Conservation (phyloP, 2,113 vertebrate genomes). For the Oostethus manadensis region DNA sequence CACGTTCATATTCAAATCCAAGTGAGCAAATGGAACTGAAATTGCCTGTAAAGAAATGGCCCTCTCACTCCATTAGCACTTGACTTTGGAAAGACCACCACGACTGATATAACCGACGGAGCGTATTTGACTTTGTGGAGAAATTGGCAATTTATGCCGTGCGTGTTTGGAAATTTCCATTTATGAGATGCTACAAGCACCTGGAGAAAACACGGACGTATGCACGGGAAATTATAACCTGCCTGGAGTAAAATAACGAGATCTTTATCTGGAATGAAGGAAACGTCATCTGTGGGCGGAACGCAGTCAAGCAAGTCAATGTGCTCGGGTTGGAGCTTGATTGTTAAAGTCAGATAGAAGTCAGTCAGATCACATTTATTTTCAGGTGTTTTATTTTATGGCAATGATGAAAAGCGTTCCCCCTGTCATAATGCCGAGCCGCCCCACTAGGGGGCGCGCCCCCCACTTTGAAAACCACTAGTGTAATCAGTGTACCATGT, state of each 20-base stretch:
- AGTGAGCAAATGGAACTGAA: conserved; percentile 39
- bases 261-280: conserved; percentile 37
- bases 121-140: conserved; percentile 42
- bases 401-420: too few species aligned
- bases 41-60: conserved; percentile 27
- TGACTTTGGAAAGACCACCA: conserved; percentile 24
- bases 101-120: conserved; percentile 39
- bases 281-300: conserved; percentile 22
- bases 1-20: conserved; percentile 17
- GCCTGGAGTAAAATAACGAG: conserved; percentile 35
- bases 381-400: too few species aligned
- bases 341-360: too few species aligned
- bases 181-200: conserved; percentile 41
- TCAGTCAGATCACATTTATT: too few species aligned
- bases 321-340: conserved; percentile 14
- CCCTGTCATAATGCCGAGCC: too few species aligned
- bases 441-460: too few species aligned
- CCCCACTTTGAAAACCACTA: too few species aligned
- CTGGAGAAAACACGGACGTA: conserved; percentile 51
- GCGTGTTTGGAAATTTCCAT: conserved; percentile 42
- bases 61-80: conserved; percentile 38
- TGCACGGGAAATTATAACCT: conserved; percentile 42
- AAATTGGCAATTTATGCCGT: conserved; percentile 39
- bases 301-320: conserved; percentile 23
- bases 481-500: not conserved